These are phyloP conservation scores for Atlantisia rogersi DNA, from an alignment of 2,113 vertebrate genomes.

Conservation along the genomic window DNA sequence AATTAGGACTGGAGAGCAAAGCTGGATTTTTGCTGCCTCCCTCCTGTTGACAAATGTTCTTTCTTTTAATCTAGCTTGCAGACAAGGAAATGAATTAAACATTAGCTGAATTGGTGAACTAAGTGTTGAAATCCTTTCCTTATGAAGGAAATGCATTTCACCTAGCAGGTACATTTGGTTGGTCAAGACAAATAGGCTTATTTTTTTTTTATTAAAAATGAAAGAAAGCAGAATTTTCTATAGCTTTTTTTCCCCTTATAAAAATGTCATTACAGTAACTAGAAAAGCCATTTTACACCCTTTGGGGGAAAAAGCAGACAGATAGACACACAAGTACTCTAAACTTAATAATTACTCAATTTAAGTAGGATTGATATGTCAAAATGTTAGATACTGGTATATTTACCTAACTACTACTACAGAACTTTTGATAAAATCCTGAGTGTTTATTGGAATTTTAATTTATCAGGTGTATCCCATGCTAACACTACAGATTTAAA, in stretches of 20 bases:
- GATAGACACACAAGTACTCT: background rate
- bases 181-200: background rate
- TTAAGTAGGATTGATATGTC: background rate
- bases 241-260: background rate
- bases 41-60: constrained; percentile 37
- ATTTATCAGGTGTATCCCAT: background rate
- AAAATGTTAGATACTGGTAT: background rate
- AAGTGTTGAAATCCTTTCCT: constrained; percentile 14
- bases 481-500: background rate
- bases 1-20: background rate
- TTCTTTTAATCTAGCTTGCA: constrained; percentile 31
- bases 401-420: background rate
- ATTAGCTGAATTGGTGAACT: constrained; percentile 11
- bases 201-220: constrained; percentile 1
- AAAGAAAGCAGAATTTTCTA: background rate
- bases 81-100: constrained; percentile 54
- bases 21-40: background rate
- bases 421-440: background rate
- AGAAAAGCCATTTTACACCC: background rate
- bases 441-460: background rate
- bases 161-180: background rate
- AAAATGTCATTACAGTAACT: background rate
- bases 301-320: background rate
- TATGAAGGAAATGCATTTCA: constrained; percentile 13
- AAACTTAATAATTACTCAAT: background rate